Percentiles rank a stretch among this genome's conserved stretches.
Conservation (phyloP, 2,797 vertebrate genomes). For the Ptychobarbus kaznakovi region DNA sequence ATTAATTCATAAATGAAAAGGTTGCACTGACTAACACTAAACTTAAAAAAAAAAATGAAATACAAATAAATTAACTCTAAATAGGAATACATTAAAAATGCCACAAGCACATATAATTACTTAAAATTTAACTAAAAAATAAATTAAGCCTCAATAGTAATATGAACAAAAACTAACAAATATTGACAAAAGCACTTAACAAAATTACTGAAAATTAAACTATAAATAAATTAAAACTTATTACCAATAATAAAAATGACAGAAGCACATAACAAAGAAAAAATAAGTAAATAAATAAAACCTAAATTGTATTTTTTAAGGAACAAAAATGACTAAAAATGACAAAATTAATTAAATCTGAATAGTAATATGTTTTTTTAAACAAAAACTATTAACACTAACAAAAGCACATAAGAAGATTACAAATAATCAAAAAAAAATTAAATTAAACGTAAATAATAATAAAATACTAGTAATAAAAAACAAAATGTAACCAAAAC, state of each 20-base stretch:
- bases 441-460: not conserved
- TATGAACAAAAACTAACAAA: not conserved
- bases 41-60: not conserved
- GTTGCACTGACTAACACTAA: not conserved
- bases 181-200: not conserved
- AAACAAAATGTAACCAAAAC: not conserved
- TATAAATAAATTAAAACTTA: not conserved
- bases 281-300: not conserved
- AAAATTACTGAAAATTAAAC: not conserved
- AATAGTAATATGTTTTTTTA: not conserved
- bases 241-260: not conserved
- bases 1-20: not conserved
- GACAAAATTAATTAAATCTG: not conserved
- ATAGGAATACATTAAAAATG: too few species aligned
- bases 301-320: not conserved
- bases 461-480: not conserved
- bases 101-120: too few species aligned
- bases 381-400: not conserved
- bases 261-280: too few species aligned
- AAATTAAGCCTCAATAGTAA: not conserved
- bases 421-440: not conserved
- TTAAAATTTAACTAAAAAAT: not conserved
- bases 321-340: not conserved
- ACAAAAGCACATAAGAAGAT: not conserved
- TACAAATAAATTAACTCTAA: not conserved